A percentile compares a stretch with the other conserved stretches of the same genome.
phyloP scores from a whole-genome alignment of 2,888 invertebrate genomes.

The Oscheius sp. region DNA sequence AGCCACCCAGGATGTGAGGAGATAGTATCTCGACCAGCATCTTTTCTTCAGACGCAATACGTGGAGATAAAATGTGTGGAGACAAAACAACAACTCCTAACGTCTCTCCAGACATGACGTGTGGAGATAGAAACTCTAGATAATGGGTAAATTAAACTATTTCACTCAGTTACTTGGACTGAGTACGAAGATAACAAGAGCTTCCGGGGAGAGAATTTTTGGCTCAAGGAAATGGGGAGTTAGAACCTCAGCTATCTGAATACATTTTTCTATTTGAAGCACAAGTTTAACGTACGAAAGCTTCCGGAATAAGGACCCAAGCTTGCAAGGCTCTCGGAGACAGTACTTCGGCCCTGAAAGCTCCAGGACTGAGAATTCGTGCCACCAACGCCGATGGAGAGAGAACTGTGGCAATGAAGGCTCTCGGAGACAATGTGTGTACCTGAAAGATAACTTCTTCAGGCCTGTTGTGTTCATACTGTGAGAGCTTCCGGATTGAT shows the following conservation, averaged over 20 bases:
- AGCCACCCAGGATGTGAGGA: conserved; percentile 64
- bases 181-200: conserved; percentile 65
- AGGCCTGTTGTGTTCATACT: conserved; percentile 25
- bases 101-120: conserved; percentile 60
- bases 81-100: conserved; percentile 62
- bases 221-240: conserved; percentile 65
- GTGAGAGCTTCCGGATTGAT: conserved; percentile 58
- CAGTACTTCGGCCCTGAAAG: conserved; percentile 46
- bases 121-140: conserved; percentile 52
- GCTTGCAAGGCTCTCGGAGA: conserved; percentile 67
- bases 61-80: conserved; percentile 67
- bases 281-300: conserved; percentile 41
- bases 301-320: conserved; percentile 68
- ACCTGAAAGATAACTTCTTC: conserved; percentile 42
- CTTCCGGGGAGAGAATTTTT: conserved; percentile 65
- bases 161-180: conserved; percentile 55
- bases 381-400: conserved; percentile 66
- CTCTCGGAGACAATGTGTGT: conserved; percentile 62
- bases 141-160: background rate
- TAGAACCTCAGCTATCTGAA: conserved; percentile 50
- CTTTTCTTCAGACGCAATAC: conserved; percentile 60
- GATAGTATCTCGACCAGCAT: conserved; percentile 61
- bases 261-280: too few relatives aligned
- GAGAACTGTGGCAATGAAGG: conserved; percentile 68
- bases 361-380: conserved; percentile 64